Evolutionary conservation across 2,797 vertebrate species (phyloP).

Genomic region (Anomalospiza imberbis): DNA sequence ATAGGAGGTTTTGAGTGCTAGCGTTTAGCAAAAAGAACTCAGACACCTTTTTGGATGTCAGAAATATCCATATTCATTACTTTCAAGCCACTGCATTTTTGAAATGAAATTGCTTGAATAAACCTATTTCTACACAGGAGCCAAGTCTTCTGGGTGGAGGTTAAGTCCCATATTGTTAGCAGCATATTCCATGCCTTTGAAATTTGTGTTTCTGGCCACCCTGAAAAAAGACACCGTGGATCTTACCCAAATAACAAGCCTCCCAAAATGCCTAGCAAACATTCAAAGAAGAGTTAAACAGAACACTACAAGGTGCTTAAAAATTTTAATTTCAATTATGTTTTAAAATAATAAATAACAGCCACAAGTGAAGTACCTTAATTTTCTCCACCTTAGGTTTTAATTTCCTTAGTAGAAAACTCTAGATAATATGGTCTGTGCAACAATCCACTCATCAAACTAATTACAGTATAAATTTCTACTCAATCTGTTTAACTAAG

Average conservation of each 20-base stretch:
- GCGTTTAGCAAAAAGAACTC: not conserved
- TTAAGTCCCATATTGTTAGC: not conserved
- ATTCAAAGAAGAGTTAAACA: not conserved
- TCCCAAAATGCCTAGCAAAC: not conserved
- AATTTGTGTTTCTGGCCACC: not conserved
- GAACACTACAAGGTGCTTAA: not conserved
- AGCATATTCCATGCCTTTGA: not conserved
- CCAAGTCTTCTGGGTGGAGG: not conserved
- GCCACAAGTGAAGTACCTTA: not conserved
- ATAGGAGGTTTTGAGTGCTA: not conserved
- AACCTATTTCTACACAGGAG: not conserved
- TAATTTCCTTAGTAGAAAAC: not conserved
- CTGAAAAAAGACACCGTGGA: not conserved
- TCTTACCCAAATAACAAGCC: not conserved
- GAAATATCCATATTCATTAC: not conserved
- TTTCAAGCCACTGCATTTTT: not conserved
- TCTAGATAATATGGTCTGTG: not conserved
- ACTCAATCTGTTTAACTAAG: slow-evolving; percentile 41
- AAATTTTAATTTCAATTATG: not conserved
- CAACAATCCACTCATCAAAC: slow-evolving; percentile 3
- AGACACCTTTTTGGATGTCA: not conserved
- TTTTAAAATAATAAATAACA: not conserved
- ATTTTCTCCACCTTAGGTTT: not conserved
- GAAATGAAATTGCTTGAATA: not conserved
- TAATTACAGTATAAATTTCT: slow-evolving; percentile 62